A percentile compares a stretch with the other conserved stretches of the same genome.
Evolutionary conservation across 2,888 invertebrate genomes (phyloP).

Genomic region (Cryptocheilus praepositus): DNA sequence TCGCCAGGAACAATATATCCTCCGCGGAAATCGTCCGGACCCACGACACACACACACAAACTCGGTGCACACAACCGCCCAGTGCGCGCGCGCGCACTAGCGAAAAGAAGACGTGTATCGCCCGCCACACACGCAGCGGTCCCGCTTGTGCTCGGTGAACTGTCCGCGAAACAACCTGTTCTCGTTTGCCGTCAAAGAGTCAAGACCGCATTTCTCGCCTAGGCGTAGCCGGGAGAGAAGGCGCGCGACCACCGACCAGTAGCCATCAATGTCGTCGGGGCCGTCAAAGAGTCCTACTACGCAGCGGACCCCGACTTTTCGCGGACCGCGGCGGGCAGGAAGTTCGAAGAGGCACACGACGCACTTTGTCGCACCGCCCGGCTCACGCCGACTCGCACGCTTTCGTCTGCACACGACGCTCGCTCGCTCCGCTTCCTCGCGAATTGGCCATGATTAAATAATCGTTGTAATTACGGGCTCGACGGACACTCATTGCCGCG

Average conservation of each 20-base stretch:
- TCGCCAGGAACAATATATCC: background rate
- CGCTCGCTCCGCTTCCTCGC: constrained; percentile 42
- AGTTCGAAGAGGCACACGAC: no score
- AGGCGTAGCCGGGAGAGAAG: constrained; percentile 51
- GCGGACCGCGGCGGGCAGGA: no score
- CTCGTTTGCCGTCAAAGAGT: constrained; percentile 39
- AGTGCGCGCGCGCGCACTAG: background rate
- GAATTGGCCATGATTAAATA: constrained; percentile 66
- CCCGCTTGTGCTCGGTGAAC: constrained; percentile 15
- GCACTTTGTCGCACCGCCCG: no score
- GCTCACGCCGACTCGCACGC: constrained; percentile 23
- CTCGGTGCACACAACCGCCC: constrained; percentile 1
- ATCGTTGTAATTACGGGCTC: constrained; percentile 58
- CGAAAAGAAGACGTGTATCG: no score
- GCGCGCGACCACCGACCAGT: constrained; percentile 25
- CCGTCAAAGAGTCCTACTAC: no score
- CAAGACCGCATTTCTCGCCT: constrained; percentile 49
- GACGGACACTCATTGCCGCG: constrained; percentile 8
- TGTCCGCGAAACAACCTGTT: constrained; percentile 46
- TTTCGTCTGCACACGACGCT: constrained; percentile 41
- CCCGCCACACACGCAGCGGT: background rate
- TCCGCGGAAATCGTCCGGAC: background rate
- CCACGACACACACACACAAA: background rate
- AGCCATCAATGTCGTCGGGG: constrained; percentile 8
- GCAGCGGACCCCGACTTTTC: no score